A percentile compares a stretch with the other conserved stretches of the same genome.
phyloP scores from a whole-genome alignment of 2,113 vertebrate species.

The Nyctereutes procyonoides region DNA sequence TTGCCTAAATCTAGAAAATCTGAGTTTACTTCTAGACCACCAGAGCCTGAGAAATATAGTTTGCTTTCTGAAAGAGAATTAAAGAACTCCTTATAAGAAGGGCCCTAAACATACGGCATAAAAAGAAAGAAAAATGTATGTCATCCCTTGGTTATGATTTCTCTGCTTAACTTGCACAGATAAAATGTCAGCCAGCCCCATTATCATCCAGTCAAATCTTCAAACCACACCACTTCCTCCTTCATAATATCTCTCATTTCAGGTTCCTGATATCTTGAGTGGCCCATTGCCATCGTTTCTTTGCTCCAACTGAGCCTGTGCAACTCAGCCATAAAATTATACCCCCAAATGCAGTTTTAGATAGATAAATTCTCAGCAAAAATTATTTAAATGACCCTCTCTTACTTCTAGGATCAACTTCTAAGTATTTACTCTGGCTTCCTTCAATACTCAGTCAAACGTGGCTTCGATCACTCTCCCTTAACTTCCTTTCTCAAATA shows the following conservation, averaged over 20 bases:
- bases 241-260: neutral
- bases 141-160: neutral
- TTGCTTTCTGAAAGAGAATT: slow-evolving; percentile 31
- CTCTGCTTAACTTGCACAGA: slow-evolving; percentile 31
- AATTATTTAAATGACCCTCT: neutral
- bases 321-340: neutral
- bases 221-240: neutral
- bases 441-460: neutral
- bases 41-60: neutral
- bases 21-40: neutral
- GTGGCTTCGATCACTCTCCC: neutral
- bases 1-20: neutral
- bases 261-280: neutral
- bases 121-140: slow-evolving; percentile 2
- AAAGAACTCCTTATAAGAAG: slow-evolving; percentile 33
- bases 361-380: neutral
- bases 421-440: neutral
- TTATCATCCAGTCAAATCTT: neutral
- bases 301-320: neutral
- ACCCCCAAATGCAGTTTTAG: neutral
- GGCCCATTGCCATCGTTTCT: neutral
- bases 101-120: neutral
- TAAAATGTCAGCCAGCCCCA: slow-evolving; percentile 6
- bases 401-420: neutral
- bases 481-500: neutral